A percentile compares a stretch with the other conserved stretches of the same genome.
These are phyloP conservation scores for Maconellicoccus hirsutus DNA, from an alignment of 1,140 invertebrate genomes.

Conservation along the genomic window DNA sequence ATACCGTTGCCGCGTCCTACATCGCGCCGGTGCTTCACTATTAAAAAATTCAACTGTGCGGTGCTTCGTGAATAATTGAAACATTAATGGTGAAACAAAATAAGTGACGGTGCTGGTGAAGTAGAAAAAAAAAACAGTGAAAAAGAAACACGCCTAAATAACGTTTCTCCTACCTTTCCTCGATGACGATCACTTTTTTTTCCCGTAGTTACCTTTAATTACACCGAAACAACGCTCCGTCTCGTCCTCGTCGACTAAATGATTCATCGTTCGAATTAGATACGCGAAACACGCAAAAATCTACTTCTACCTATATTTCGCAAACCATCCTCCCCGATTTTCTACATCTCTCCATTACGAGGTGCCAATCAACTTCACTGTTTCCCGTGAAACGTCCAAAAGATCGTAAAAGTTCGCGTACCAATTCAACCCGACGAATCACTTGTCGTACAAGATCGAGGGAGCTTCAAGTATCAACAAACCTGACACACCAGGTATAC, in stretches of 20 bases:
- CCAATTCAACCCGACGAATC: no score
- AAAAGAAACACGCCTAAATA: conserved; percentile 12
- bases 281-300: no score
- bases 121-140: not conserved
- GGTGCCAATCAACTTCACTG: no score
- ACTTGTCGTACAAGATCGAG: no score
- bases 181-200: not conserved
- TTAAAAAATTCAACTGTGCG: not conserved
- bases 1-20: not conserved
- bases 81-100: not conserved
- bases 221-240: not conserved
- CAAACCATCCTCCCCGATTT: no score
- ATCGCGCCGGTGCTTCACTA: not conserved
- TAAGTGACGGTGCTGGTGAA: not conserved
- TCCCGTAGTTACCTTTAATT: not conserved
- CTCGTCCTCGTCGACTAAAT: no score
- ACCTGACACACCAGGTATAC: conserved; percentile 34
- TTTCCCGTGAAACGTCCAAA: not conserved
- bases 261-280: no score
- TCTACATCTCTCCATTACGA: no score
- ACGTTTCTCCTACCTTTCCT: not conserved
- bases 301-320: no score
- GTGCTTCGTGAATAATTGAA: not conserved
- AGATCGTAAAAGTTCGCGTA: no score
- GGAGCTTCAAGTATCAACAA: not conserved